Evolutionary conservation across 2,888 invertebrate species (phyloP).

Genomic region (Torymus aiolomorphi): DNA sequence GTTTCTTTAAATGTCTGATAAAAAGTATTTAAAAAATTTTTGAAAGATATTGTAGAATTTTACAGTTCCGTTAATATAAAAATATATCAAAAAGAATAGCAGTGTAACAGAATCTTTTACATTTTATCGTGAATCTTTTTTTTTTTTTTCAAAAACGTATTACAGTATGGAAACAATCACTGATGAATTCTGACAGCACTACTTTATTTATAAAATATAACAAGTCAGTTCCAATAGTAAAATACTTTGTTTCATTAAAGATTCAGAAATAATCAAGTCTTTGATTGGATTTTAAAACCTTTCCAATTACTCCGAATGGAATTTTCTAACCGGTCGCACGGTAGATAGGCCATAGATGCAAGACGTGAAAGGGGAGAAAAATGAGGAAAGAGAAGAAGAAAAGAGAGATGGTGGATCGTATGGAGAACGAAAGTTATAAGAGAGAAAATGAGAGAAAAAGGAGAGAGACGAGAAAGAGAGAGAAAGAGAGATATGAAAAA

Average conservation of each 20-base stretch:
- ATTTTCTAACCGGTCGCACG: slow-evolving; percentile 24
- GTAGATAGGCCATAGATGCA: slow-evolving; percentile 29
- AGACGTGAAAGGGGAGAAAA: slow-evolving; percentile 43
- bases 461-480: slow-evolving; percentile 15
- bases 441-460: slow-evolving; percentile 50
- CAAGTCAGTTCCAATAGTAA: too few relatives aligned
- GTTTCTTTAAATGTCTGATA: too few relatives aligned
- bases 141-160: too few relatives aligned
- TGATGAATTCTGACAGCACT: too few relatives aligned
- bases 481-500: slow-evolving; percentile 53
- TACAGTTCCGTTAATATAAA: too few relatives aligned
- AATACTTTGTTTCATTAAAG: neutral
- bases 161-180: too few relatives aligned
- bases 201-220: too few relatives aligned
- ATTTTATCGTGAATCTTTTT: too few relatives aligned
- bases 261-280: slow-evolving; percentile 3
- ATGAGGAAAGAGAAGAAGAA: slow-evolving; percentile 40
- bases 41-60: too few relatives aligned
- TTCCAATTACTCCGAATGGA: slow-evolving; percentile 30
- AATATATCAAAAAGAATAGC: too few relatives aligned
- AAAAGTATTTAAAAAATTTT: too few relatives aligned
- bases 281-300: slow-evolving; percentile 33
- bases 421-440: slow-evolving; percentile 51
- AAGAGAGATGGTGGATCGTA: slow-evolving; percentile 47
- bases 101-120: too few relatives aligned